Conservation (phyloP, 2,113 vertebrate genomes). For the Pituophis catenifer region DNA sequence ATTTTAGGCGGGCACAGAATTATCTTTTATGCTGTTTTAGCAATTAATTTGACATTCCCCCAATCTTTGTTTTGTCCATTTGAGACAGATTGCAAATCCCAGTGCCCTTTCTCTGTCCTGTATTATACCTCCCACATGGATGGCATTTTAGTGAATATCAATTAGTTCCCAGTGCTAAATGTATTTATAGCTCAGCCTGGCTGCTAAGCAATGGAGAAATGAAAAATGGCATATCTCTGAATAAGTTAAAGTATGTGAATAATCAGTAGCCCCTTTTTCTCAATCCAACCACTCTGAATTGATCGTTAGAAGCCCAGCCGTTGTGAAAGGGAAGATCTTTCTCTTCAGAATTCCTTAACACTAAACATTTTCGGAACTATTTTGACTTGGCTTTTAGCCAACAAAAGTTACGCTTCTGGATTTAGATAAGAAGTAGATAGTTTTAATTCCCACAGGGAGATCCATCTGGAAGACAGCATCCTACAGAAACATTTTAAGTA, state of each 20-base stretch:
- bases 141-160: background rate
- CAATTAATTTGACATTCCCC: background rate
- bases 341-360: background rate
- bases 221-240: background rate
- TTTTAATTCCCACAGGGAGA: background rate
- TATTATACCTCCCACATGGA: background rate
- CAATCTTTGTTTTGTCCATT: background rate
- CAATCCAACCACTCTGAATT: background rate
- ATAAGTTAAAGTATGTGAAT: background rate
- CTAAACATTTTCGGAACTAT: background rate
- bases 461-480: background rate
- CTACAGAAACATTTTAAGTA: background rate
- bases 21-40: background rate
- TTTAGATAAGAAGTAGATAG: background rate
- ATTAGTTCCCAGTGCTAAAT: background rate
- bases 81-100: background rate
- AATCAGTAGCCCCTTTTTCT: background rate
- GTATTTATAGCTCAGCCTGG: conserved; percentile 22
- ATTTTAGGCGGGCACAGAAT: background rate
- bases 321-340: background rate
- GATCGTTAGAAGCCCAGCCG: background rate
- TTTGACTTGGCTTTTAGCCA: background rate
- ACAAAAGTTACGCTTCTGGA: background rate
- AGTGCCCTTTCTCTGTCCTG: background rate
- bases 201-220: background rate